Base-by-base conservation (phyloP, 2,797 vertebrate species). In the Ctenochaetus hawaiiensis region DNA sequence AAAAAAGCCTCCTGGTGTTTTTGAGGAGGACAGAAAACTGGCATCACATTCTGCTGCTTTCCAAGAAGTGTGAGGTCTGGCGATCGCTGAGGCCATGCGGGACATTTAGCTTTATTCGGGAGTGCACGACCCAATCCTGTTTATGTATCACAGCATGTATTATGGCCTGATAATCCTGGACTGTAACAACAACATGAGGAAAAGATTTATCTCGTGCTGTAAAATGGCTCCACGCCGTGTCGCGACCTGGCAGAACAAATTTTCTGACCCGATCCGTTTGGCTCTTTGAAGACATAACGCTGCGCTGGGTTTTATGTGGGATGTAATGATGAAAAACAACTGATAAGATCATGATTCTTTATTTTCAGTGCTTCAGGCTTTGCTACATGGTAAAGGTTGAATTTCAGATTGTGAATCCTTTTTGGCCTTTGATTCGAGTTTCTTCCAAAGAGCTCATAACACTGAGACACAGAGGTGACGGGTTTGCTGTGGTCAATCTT, bases 1-100 rank as follows among this genome's bases (percentile, higher is more conserved):
- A 63, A 30, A 72, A 75, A 78, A 64, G 44, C 53, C 41, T 68
- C 49, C 45, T 39, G 30, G 51, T 39, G 8, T 59, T 68, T 68
- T 30, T 54, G 18, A 75, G 23, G 20, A 62, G 59, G 64, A 58
- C 54, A 68, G 48, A 34, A 17, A 59, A 65, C 10, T 26, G 4
- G 13, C 7, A 9, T 30, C 16, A 5, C 34, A 34, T n/a, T 72
- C 41, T 16, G 8, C 6, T 68, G 18, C 44, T 54, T 39, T 72
- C 12, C 4, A 37, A 23, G 14, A 56, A 61, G 8, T 22, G 10
- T 41, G n/a, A 57, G n/a, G 3, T 67, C 26, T 60, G 8, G 16
- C 56, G 20, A 30, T 57, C 14, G 34, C 59, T 39, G 57, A 34
- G 70, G 41, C 43, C 41, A 43, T 41, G 53, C 34, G 48, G 10